phyloP scores from a whole-genome alignment of 2,797 vertebrate genomes.

The Strix occidentalis region DNA sequence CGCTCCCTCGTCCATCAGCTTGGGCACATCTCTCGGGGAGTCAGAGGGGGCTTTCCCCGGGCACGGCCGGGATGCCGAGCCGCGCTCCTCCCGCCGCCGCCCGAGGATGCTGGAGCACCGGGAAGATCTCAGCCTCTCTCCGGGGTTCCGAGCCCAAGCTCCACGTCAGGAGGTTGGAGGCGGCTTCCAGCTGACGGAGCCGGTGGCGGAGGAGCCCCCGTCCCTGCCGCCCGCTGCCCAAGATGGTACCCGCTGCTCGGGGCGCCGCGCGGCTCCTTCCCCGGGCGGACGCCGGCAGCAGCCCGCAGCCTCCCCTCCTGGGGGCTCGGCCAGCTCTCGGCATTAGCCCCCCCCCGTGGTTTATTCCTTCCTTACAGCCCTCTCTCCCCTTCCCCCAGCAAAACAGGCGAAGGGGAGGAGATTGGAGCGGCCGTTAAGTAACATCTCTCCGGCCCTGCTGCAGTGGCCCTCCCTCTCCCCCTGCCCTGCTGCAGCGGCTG shows the following conservation, averaged over 20 bases:
- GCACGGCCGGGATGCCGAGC: background rate
- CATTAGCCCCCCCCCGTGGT: background rate
- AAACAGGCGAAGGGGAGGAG: slow-evolving; percentile 18
- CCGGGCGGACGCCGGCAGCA: background rate
- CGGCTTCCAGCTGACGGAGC: background rate
- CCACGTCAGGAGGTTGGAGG: fast-evolving
- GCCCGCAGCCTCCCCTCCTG: background rate
- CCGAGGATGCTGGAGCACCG: background rate
- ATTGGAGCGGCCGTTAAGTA: background rate
- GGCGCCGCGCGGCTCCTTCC: background rate
- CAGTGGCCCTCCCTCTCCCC: background rate
- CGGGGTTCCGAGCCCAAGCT: background rate
- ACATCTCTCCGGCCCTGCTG: background rate
- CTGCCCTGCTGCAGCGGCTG: background rate
- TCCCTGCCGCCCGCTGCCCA: background rate
- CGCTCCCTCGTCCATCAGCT: fast-evolving
- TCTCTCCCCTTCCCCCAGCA: background rate
- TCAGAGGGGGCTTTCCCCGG: fast-evolving
- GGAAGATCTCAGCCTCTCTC: background rate
- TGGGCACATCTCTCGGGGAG: fast-evolving
- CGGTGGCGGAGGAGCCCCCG: background rate
- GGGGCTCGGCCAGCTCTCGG: background rate
- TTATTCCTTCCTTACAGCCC: background rate
- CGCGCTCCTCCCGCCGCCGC: background rate
- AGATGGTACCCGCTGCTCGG: background rate